A percentile compares a stretch with the other conserved stretches of the same genome.
Evolutionary conservation across 1,140 invertebrate species (phyloP).

Genomic region (Alviniconcha marisindica): DNA sequence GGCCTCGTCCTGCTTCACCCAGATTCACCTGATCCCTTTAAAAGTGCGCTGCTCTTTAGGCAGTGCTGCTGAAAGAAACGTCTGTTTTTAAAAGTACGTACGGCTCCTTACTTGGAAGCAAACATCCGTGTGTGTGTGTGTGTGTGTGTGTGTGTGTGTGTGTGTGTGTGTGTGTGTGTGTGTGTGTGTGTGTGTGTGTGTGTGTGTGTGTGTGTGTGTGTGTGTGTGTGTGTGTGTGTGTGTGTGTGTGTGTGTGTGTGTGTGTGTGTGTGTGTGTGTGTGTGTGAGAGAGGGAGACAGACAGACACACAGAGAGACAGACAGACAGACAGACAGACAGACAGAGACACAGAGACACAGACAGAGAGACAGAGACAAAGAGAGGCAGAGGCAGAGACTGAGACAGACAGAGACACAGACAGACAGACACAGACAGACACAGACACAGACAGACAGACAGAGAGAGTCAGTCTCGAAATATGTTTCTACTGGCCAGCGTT

Average conservation of each 20-base stretch:
- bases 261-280: conserved; percentile 11
- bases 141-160: not conserved
- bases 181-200: conserved; percentile 11
- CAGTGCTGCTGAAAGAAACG: no score
- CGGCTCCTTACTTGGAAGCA: no score
- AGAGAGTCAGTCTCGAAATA: no score
- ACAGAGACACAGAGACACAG: not conserved
- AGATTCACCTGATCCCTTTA: no score
- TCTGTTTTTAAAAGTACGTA: no score
- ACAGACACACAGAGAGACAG: no score
- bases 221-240: conserved; percentile 16
- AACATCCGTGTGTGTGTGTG: not conserved
- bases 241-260: conserved; percentile 15
- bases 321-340: no score
- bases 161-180: not conserved
- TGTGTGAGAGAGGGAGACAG: not conserved
- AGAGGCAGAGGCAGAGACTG: not conserved
- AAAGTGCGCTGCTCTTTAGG: no score
- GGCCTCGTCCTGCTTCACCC: no score
- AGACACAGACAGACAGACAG: no score
- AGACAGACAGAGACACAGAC: not conserved
- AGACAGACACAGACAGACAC: not conserved
- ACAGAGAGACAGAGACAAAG: not conserved
- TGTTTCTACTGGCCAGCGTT: no score
- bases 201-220: not conserved